Conservation (phyloP, 2,797 vertebrate genomes). For the Emydoidea blandingii region DNA sequence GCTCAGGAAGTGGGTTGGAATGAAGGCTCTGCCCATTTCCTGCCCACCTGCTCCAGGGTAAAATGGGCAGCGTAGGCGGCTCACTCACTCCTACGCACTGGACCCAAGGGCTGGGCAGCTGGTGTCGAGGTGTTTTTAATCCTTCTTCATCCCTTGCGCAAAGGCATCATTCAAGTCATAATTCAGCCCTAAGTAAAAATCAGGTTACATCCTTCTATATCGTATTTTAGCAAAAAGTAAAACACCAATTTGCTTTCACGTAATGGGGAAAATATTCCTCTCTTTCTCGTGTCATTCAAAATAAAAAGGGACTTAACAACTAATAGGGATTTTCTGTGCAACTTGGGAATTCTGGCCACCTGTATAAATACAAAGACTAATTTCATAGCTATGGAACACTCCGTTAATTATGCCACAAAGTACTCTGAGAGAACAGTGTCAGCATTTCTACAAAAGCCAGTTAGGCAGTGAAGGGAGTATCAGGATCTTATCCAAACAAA, state of each 20-base stretch:
- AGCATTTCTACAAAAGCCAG: neutral
- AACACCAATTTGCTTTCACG: rapidly evolving
- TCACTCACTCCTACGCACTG: neutral
- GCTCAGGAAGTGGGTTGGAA: neutral
- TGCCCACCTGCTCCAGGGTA: neutral
- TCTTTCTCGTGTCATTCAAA: neutral
- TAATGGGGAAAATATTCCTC: neutral
- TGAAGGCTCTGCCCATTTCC: neutral
- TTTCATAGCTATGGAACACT: neutral
- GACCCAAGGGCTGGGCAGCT: neutral
- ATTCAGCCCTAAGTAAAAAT: neutral
- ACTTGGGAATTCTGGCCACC: neutral
- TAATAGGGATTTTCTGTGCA: neutral
- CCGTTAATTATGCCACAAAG: neutral
- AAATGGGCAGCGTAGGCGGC: neutral
- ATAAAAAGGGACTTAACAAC: conserved; percentile 11
- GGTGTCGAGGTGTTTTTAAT: neutral
- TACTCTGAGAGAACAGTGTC: neutral
- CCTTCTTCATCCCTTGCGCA: neutral
- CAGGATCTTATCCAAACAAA: neutral
- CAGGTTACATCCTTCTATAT: neutral
- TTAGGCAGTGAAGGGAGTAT: neutral
- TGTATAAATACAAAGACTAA: neutral
- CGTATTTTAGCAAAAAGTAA: neutral
- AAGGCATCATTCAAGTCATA: neutral